Evolutionary conservation across 1,140 invertebrate genomes (phyloP).

Genomic region (Campoletis sonorensis): DNA sequence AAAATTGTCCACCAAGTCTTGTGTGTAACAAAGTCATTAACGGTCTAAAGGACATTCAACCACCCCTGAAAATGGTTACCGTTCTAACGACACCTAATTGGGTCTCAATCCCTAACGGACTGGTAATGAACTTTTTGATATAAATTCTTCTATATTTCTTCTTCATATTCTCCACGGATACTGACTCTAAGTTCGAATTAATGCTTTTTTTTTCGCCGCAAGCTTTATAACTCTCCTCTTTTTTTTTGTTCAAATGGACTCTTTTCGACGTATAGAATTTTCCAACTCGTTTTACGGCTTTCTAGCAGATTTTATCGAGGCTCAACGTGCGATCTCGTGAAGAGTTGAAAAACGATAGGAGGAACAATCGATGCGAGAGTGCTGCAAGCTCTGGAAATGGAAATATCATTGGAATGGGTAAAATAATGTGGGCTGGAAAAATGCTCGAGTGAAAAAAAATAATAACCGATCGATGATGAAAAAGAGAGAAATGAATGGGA

Average conservation of each 20-base stretch:
- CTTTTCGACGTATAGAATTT: not conserved
- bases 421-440: not conserved
- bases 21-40: not conserved
- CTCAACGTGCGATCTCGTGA: not conserved
- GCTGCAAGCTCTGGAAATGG: conserved; percentile 32
- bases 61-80: not conserved
- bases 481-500: not conserved
- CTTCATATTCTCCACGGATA: too few species aligned
- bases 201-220: too few species aligned
- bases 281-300: not conserved
- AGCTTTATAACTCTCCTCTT: too few species aligned
- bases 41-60: not conserved
- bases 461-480: not conserved
- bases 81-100: not conserved
- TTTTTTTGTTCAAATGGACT: too few species aligned
- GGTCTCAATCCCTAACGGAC: not conserved
- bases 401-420: conserved; percentile 14
- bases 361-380: conserved; percentile 13
- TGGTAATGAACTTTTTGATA: not conserved
- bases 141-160: not conserved
- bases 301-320: not conserved
- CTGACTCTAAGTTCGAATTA: too few species aligned
- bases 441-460: conserved; percentile 11
- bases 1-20: not conserved
- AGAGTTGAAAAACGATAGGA: not conserved